phyloP scores from a whole-genome alignment of 2,113 vertebrate genomes.

The Regulus satrapa region DNA sequence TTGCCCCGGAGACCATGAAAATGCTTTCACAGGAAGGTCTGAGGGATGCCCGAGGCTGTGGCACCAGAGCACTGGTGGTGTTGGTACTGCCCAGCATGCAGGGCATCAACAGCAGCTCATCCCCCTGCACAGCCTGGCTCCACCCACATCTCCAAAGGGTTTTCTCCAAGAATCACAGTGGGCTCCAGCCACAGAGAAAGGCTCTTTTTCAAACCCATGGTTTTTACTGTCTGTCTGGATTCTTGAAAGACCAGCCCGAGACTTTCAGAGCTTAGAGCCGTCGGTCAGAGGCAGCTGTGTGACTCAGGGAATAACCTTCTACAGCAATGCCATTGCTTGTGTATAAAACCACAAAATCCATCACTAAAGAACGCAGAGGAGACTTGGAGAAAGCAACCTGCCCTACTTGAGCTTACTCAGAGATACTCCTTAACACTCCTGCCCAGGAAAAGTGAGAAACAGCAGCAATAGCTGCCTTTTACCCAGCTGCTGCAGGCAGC shows the following conservation, averaged over 20 bases:
- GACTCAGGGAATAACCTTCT: background rate
- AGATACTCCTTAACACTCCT: background rate
- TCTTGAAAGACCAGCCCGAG: background rate
- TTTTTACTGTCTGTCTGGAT: background rate
- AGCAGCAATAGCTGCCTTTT: background rate
- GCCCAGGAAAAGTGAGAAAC: background rate
- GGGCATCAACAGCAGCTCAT: fast-evolving
- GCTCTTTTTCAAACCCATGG: background rate
- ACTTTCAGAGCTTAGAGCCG: fast-evolving
- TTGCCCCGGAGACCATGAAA: background rate
- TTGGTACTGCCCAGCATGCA: fast-evolving
- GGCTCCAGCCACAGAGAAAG: background rate
- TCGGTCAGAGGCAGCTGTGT: background rate
- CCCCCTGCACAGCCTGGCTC: background rate
- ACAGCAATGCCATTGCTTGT: background rate
- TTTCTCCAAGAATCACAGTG: fast-evolving
- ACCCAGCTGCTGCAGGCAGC: background rate
- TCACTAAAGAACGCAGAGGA: background rate
- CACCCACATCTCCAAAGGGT: background rate
- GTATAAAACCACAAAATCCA: background rate
- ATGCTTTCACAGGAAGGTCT: background rate
- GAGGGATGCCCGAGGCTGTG: fast-evolving
- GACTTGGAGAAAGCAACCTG: background rate
- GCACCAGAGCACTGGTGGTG: fast-evolving
- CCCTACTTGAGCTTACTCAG: background rate